Percentiles rank a stretch among this genome's conserved stretches.
phyloP scores from a whole-genome alignment of 1,140 invertebrate species.

The Asobara japonica region DNA sequence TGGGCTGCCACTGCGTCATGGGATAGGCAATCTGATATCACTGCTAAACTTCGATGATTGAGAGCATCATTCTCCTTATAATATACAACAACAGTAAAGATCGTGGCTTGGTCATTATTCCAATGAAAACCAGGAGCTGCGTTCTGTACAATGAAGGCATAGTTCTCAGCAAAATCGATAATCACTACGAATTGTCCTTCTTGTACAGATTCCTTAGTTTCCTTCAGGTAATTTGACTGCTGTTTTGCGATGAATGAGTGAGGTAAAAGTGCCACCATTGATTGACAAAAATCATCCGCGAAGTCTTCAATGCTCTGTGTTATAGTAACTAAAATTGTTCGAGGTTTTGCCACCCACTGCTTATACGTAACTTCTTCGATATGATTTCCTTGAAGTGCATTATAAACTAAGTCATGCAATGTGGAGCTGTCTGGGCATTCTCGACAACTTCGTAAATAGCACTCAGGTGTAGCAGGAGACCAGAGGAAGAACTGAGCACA shows the following conservation, averaged over 20 bases:
- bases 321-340: not conserved
- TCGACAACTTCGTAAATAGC: slow-evolving; percentile 1
- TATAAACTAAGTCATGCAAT: not conserved
- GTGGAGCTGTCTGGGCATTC: not conserved
- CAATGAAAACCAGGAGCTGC: too few relatives aligned
- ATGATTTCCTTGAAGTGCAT: not conserved
- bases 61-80: too few relatives aligned
- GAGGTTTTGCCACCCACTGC: not conserved
- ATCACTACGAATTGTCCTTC: too few relatives aligned
- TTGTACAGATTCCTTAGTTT: too few relatives aligned
- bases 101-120: too few relatives aligned
- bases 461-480: not conserved
- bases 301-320: not conserved
- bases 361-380: not conserved
- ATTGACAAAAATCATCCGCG: not conserved
- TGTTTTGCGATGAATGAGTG: not conserved
- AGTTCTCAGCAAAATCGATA: too few relatives aligned
- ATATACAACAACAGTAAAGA: too few relatives aligned
- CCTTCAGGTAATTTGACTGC: not conserved
- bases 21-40: too few relatives aligned
- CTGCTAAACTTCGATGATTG: too few relatives aligned
- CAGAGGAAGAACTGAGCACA: not conserved
- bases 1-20: too few relatives aligned
- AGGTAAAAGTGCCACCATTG: not conserved
- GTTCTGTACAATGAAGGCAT: too few relatives aligned